phyloP scores from a whole-genome alignment of 2,888 invertebrate genomes.

The Coenonympha arcania region DNA sequence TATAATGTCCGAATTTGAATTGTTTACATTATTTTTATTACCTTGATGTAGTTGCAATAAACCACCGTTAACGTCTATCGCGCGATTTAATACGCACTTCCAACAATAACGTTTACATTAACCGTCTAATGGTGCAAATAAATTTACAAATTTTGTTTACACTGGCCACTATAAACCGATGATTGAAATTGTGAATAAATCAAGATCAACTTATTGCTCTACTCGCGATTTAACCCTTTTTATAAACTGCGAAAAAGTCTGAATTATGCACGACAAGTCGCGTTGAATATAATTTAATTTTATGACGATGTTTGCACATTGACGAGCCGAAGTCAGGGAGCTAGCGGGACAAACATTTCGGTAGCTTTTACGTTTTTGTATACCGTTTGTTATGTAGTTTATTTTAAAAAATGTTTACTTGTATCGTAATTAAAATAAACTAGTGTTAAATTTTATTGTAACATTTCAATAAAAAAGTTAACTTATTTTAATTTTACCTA shows the following conservation, averaged over 20 bases:
- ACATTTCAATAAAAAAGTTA: no score
- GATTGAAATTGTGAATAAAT: constrained; percentile 9
- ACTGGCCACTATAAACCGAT: constrained; percentile 9
- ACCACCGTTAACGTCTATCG: constrained; percentile 1
- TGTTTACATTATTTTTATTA: constrained; percentile 10
- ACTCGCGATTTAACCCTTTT: constrained; percentile 7
- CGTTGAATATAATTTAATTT: constrained; percentile 2
- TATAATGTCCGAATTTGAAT: constrained; percentile 5
- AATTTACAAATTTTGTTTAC: constrained; percentile 14
- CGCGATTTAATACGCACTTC: constrained; percentile 3
- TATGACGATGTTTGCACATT: constrained; percentile 4
- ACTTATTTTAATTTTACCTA: no score
- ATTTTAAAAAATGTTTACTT: no score
- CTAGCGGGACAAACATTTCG: not conserved
- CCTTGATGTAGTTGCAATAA: constrained; percentile 1
- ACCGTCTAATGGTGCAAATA: constrained; percentile 5
- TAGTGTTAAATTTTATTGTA: no score
- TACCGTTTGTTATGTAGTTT: no score
- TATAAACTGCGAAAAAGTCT: constrained; percentile 7
- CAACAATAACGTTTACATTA: constrained; percentile 10
- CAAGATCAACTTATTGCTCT: constrained; percentile 13
- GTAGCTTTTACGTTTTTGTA: not conserved
- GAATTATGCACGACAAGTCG: constrained; percentile 8
- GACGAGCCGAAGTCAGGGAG: not conserved
- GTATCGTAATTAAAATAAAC: no score